phyloP scores from a whole-genome alignment of 2,113 vertebrate species.

The Eira barbara region DNA sequence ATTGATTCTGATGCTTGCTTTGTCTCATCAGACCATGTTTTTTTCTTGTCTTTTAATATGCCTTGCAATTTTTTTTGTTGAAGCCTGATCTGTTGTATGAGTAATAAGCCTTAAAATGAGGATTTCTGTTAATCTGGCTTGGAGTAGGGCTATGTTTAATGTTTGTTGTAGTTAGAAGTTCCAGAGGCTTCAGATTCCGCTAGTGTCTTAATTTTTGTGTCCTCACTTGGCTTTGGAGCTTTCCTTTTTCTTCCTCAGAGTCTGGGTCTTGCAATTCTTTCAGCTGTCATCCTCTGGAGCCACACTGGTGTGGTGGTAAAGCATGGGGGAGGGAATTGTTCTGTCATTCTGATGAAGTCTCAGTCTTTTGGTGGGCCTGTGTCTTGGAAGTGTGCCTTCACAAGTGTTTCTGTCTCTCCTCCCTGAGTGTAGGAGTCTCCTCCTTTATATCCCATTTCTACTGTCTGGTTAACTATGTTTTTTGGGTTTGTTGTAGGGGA shows the following conservation, averaged over 20 bases:
- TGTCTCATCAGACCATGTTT: neutral
- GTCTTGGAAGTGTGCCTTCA: neutral
- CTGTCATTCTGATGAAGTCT: neutral
- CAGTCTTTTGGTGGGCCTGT: neutral
- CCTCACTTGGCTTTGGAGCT: neutral
- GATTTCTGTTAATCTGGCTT: neutral
- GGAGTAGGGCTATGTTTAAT: neutral
- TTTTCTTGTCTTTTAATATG: neutral
- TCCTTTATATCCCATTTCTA: neutral
- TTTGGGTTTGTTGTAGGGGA: neutral
- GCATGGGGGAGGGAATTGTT: neutral
- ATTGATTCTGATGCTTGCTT: neutral
- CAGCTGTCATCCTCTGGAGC: neutral
- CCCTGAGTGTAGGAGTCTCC: neutral
- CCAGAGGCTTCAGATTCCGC: neutral
- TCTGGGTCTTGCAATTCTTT: neutral
- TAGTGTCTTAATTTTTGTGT: neutral
- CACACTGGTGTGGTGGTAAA: neutral
- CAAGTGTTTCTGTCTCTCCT: neutral
- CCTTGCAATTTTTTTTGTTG: neutral
- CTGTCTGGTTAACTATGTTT: neutral
- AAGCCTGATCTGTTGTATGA: neutral
- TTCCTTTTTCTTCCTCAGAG: neutral
- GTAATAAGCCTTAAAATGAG: neutral
- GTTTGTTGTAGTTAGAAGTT: neutral